Conservation (phyloP, 2,113 vertebrate species). For the Zapus hudsonius region DNA sequence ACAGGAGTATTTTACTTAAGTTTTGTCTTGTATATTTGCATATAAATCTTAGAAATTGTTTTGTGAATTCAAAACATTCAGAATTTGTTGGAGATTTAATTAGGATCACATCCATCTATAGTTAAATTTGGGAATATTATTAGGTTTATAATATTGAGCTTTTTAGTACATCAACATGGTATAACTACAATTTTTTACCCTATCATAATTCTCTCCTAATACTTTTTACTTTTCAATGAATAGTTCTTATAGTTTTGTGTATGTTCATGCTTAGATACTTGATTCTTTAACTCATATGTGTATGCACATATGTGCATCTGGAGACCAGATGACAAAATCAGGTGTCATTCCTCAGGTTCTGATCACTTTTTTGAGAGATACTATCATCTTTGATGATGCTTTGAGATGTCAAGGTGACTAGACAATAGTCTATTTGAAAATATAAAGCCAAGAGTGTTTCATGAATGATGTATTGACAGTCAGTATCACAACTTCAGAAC, state of each 20-base stretch:
- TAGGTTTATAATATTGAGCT: neutral
- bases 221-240: slow-evolving; percentile 20
- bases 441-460: neutral
- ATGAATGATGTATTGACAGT: neutral
- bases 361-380: neutral
- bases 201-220: neutral
- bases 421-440: neutral
- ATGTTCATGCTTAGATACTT: neutral
- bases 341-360: no score
- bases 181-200: neutral
- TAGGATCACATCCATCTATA: neutral
- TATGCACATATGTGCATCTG: no score
- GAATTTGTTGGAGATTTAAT: neutral
- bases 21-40: neutral
- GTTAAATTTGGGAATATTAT: neutral
- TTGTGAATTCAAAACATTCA: neutral
- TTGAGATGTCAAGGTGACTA: neutral
- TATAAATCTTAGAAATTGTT: slow-evolving; percentile 10
- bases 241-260: neutral
- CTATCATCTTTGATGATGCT: neutral
- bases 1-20: neutral
- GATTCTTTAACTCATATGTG: neutral
- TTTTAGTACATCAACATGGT: neutral
- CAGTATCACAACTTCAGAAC: neutral
- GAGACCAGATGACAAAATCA: no score